Evolutionary conservation across 1,140 invertebrate species (phyloP).

Genomic region (Aphaenogaster ashmeadi): DNA sequence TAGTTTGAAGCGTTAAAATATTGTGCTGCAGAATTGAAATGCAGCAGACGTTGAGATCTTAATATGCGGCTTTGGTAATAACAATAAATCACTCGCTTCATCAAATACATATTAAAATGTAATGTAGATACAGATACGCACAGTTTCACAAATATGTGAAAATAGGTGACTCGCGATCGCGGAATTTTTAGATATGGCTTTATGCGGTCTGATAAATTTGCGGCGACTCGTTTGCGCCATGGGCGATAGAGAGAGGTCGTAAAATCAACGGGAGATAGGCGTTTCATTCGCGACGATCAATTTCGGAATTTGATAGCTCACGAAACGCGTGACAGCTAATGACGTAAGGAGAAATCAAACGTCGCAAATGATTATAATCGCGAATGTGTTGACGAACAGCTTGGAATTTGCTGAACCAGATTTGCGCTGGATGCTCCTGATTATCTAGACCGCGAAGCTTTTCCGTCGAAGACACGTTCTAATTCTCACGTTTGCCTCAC

Average conservation of each 20-base stretch:
- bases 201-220: slow-evolving; percentile 41
- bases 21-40: background rate
- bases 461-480: slow-evolving; percentile 23
- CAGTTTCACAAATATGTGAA: background rate
- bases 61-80: background rate
- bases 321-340: slow-evolving; percentile 1
- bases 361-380: slow-evolving; percentile 17
- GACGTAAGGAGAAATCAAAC: slow-evolving; percentile 7
- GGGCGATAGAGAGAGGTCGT: background rate
- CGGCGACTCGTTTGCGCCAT: background rate
- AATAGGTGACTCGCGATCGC: background rate
- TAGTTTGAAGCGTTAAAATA: background rate
- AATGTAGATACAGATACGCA: background rate
- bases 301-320: background rate
- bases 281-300: slow-evolving; percentile 9
- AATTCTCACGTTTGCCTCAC: slow-evolving; percentile 23
- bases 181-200: background rate
- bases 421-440: background rate
- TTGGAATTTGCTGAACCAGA: slow-evolving; percentile 16
- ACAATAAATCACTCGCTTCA: background rate
- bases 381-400: background rate
- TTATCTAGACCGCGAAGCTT: slow-evolving; percentile 44
- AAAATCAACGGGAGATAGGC: background rate
- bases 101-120: background rate
- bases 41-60: background rate